These are phyloP conservation scores for Indicator indicator DNA, from an alignment of 2,113 vertebrate genomes.

Conservation along the genomic window DNA sequence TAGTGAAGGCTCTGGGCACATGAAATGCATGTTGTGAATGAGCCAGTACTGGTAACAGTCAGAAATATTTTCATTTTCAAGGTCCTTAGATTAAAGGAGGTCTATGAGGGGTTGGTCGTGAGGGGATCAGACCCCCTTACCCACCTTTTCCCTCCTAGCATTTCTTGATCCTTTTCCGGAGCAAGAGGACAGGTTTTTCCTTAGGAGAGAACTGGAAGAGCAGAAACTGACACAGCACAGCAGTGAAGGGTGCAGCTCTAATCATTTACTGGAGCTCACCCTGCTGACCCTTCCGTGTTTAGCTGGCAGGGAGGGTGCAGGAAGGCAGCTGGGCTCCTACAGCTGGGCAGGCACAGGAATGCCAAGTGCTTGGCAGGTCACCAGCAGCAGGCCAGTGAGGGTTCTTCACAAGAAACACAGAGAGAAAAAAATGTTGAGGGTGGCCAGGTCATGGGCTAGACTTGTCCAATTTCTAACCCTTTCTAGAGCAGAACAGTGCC, in stretches of 20 bases:
- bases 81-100: neutral
- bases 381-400: neutral
- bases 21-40: neutral
- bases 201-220: neutral
- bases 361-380: neutral
- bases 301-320: neutral
- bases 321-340: neutral
- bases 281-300: constrained; percentile 31
- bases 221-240: neutral
- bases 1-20: neutral
- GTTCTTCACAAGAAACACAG: neutral
- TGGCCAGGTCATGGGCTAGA: neutral
- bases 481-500: neutral
- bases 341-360: constrained; percentile 32
- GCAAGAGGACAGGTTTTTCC: neutral
- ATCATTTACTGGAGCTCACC: neutral
- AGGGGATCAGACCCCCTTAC: neutral
- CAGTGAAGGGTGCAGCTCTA: neutral
- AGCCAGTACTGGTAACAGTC: neutral
- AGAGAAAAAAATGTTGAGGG: neutral
- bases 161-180: neutral
- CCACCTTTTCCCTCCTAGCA: neutral
- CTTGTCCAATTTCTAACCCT: neutral
- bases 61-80: neutral
- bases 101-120: neutral